Evolutionary conservation across 2,888 invertebrate species (phyloP), one percentile per base, ranked within the genome.

Genomic region (Eilema depressum): DNA sequence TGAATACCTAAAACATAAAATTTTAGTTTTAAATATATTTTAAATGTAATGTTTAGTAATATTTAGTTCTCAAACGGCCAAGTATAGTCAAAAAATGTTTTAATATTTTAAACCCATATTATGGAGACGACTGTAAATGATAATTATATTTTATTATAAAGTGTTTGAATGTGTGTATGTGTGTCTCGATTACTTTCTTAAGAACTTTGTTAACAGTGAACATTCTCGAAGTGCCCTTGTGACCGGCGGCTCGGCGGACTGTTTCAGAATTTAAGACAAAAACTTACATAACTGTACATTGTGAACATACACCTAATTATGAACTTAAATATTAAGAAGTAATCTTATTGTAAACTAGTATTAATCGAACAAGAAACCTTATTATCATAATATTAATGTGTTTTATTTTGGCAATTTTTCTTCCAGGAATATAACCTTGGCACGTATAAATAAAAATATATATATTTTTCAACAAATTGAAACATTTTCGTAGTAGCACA

Each of bases 351-450:
- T 94, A 95, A 93, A 94, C 91, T 95, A 95, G 95, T 85, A 93
- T 91, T 95, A 93, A 93, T 94, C 93, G 88, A 95, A 95, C 94
- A 95, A 95, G 91, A 95, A 95, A 95, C 94, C 94, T 95, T 95
- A 95, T 95, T 95, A 95, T 95, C 95, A 95, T 95, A 95, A 92
- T 92, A 93, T 84, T 74, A 71, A 71, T 87, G 91, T 88, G 91
- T 95, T 95, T 95, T 88, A 94, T 93, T 94, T 91, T 53, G n/a
- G n/a, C n/a, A n/a, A 8, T 53, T 20, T n/a, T 2, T n/a, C 20
- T 53, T 53, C 5, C 8, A 53, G 53, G 53, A 53, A 47, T 33
- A 17, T 3, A 0, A 41, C 11, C 5, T 37, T 11, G 11, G 37
- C 3, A 11, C 12, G 37, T 28, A 3, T 28, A 5, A 28, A 8